Base-by-base conservation (phyloP, 2,797 vertebrate genomes). In the Ptychadena robeensis region DNA sequence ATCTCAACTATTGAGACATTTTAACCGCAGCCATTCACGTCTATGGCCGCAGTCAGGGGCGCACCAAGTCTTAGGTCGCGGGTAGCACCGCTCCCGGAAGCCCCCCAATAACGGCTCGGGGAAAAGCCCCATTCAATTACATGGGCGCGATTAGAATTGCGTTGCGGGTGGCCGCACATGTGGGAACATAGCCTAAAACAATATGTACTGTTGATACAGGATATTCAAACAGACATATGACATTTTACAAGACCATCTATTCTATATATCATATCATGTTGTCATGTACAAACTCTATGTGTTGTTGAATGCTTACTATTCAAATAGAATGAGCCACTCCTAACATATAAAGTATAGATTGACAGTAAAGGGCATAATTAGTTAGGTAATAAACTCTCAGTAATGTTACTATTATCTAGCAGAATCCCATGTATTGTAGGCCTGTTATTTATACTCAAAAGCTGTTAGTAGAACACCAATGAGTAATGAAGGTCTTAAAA, bases 311-410 rank as follows among this genome's bases (percentile, higher is more conserved):
- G 4, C 18, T 38, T 75, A 76, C 9, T 0, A 76, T 40, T 64
- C 9, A 30, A 65, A 31, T 9, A 76, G 25, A 1, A 74, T 14
- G 35, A 15, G 57, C 11, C 73, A 12, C 31, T 37, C 73, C 32
- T n/a, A 34, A 75, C 37, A 75, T 75, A 64, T 75, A 15, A 35
- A 34, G 32, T 61, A 28, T 63, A 37, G 30, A 25, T 74, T 40
- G 38, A 65, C 28, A 11, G 64, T 65, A 64, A 40, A 31, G 48
- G 34, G 59, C 14, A 37, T 32, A 64, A 7, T 7, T 40, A 22
- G 64, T 38, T 75, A n/a, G 31, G 31, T 28, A 61, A 61, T 27
- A 28, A 25, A 28, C 25, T 8, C 2, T 61, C 25, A n/a, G n/a
- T n/a, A n/a, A 25, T 48, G 44, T 18, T 53, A 1, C 44, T 22